These are phyloP conservation scores for Sminthurinus aureus DNA, from an alignment of 2,888 invertebrate genomes.

Conservation along the genomic window DNA sequence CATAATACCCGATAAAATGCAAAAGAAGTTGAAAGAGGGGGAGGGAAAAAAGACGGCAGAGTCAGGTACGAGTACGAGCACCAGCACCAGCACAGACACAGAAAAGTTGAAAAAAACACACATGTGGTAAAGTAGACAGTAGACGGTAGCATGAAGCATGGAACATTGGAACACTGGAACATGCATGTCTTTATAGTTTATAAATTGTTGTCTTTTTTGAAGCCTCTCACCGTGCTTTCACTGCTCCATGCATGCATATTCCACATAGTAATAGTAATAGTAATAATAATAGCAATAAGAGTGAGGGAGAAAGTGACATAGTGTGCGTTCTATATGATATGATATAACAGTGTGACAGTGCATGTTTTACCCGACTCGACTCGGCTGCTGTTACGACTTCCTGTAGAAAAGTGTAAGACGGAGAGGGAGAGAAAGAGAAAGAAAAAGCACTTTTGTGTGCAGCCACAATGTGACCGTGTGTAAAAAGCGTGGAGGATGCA, in stretches of 20 bases:
- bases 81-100: neutral
- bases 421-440: neutral
- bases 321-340: neutral
- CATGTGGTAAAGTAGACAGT: neutral
- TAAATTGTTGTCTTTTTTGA: neutral
- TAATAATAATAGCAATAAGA: neutral
- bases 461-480: conserved; percentile 29
- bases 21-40: neutral
- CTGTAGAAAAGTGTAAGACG: neutral
- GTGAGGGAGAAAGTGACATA: neutral
- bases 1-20: neutral
- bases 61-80: neutral
- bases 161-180: too few relatives aligned
- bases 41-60: neutral
- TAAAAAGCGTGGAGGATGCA: conserved; percentile 38
- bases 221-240: neutral
- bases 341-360: neutral
- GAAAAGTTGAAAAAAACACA: neutral
- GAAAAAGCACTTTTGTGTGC: conserved; percentile 15
- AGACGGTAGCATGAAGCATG: too few relatives aligned
- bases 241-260: neutral
- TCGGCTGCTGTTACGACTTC: neutral
- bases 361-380: too few relatives aligned
- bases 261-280: too few relatives aligned
- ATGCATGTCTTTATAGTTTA: neutral